Conservation (phyloP, 2,113 vertebrate genomes). For the Myodes glareolus region DNA sequence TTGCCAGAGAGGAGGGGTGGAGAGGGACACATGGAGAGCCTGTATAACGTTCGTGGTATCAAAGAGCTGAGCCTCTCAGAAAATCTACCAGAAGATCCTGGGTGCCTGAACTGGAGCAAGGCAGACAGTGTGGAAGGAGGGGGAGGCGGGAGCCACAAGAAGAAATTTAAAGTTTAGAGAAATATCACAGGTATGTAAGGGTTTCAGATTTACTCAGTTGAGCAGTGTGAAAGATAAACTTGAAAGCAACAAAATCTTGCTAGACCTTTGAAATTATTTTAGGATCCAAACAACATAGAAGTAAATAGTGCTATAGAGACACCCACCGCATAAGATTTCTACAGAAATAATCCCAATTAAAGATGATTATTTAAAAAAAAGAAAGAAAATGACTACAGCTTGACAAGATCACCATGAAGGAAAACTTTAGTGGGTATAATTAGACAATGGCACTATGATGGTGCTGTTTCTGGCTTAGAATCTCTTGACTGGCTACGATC, state of each 20-base stretch:
- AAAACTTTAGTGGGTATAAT: background rate
- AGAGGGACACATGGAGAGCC: background rate
- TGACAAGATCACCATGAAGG: background rate
- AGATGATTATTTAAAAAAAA: background rate
- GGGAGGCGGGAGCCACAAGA: background rate
- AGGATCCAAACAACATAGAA: background rate
- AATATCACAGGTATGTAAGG: background rate
- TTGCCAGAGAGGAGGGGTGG: background rate
- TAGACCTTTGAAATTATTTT: constrained; percentile 26
- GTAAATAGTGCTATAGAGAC: background rate
- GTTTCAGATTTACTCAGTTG: background rate
- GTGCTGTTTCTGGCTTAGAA: background rate
- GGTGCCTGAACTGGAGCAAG: background rate
- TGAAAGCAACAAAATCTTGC: constrained; percentile 6
- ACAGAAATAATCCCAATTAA: constrained; percentile 9
- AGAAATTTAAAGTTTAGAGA: background rate
- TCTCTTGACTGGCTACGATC: background rate
- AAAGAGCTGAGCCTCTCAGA: background rate
- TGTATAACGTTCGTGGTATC: background rate
- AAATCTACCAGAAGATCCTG: background rate
- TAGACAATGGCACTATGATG: background rate
- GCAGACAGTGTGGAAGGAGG: background rate
- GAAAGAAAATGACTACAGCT: background rate
- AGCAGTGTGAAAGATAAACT: background rate
- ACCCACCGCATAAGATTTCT: background rate